phyloP scores from a whole-genome alignment of 1,140 invertebrate species.

The Rhizoglyphus robini region DNA sequence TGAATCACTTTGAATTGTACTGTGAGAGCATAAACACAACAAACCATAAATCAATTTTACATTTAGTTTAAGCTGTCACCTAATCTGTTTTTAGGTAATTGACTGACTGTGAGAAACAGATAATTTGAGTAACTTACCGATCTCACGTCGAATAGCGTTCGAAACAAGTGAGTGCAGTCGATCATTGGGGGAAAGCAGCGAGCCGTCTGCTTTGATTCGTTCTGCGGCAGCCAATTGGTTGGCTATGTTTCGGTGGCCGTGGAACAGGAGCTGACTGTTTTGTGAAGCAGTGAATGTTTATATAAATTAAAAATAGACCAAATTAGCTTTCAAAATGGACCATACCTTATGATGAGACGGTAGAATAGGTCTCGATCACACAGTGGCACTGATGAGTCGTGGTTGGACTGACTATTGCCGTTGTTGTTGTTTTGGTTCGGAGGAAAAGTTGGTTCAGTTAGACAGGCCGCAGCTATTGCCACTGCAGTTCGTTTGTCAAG shows the following conservation, averaged over 20 bases:
- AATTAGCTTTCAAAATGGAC: not conserved
- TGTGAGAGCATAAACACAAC: no score
- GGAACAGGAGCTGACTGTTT: slow-evolving; percentile 11
- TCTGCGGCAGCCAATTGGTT: not conserved
- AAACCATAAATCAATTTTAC: no score
- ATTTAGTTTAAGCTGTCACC: no score
- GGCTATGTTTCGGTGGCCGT: slow-evolving; percentile 15
- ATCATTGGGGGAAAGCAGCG: not conserved
- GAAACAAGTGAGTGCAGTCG: slow-evolving; percentile 7
- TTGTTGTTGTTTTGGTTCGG: not conserved
- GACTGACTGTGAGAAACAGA: no score
- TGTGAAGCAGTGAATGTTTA: not conserved
- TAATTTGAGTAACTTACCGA: no score
- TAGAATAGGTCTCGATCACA: not conserved
- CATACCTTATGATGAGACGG: slow-evolving; percentile 8
- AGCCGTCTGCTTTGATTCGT: slow-evolving; percentile 3
- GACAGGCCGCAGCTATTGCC: not conserved
- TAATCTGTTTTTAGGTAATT: no score
- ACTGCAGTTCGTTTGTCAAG: slow-evolving; percentile 4
- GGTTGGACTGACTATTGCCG: not conserved
- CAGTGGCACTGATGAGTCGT: not conserved
- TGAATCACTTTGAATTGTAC: no score
- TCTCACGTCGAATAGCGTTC: not conserved
- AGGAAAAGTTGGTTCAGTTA: not conserved
- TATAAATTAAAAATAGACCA: not conserved